Evolutionary conservation across 2,888 invertebrate species (phyloP).

Genomic region (Auanema sp.): DNA sequence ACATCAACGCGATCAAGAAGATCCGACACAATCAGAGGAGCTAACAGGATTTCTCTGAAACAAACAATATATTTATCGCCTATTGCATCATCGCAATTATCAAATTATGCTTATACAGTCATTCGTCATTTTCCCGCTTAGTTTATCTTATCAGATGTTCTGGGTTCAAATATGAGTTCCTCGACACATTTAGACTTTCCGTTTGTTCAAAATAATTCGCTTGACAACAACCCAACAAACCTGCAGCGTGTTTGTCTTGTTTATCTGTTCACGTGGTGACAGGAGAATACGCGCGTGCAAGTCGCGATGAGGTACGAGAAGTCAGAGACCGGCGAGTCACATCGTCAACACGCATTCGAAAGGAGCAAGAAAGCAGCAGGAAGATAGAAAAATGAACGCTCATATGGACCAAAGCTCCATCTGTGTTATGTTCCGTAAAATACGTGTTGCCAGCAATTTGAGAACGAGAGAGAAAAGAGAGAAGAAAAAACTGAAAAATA

Average conservation of each 20-base stretch:
- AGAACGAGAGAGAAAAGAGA: conserved; percentile 1
- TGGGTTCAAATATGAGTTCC: too few relatives aligned
- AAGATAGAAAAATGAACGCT: not conserved
- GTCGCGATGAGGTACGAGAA: conserved; percentile 1
- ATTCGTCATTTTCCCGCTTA: not conserved
- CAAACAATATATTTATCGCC: not conserved
- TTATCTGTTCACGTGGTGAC: conserved; percentile 3
- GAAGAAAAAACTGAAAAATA: too few relatives aligned
- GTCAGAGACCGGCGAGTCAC: not conserved
- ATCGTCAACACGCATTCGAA: not conserved
- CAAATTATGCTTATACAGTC: too few relatives aligned
- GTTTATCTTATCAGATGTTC: not conserved
- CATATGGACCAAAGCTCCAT: too few relatives aligned
- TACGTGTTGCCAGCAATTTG: not conserved
- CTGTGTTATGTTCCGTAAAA: too few relatives aligned
- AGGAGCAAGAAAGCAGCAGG: conserved; percentile 5
- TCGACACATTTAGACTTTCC: too few relatives aligned
- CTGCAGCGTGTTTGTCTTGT: too few relatives aligned
- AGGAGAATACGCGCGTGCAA: not conserved
- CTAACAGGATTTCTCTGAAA: conserved; percentile 56
- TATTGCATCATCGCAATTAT: too few relatives aligned
- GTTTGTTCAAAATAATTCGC: not conserved
- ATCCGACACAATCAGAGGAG: conserved; percentile 55
- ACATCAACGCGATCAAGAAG: conserved; percentile 55
- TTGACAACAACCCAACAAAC: not conserved